Percentiles rank a stretch among this genome's conserved stretches.
phyloP scores from a whole-genome alignment of 2,888 invertebrate species.

The Xanthia icteritia region DNA sequence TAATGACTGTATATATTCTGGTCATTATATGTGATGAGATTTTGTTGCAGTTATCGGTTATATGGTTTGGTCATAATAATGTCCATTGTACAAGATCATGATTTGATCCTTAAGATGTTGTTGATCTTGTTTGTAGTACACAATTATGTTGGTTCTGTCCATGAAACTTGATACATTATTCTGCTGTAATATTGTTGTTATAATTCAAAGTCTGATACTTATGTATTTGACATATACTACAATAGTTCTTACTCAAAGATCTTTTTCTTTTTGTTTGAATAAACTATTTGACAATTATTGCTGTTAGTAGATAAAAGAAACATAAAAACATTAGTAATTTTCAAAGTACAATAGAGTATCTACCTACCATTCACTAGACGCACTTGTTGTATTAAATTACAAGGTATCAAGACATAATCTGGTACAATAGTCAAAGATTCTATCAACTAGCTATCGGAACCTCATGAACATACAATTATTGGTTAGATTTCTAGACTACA shows the following conservation, averaged over 20 bases:
- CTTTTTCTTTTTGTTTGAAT: not conserved
- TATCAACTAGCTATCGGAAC: not conserved
- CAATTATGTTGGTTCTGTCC: constrained; percentile 2
- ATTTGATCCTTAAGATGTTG: not conserved
- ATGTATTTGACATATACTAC: not conserved
- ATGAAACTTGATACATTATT: not conserved
- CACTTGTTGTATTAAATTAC: not conserved
- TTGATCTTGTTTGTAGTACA: not conserved
- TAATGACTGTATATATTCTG: not conserved
- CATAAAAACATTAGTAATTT: constrained; percentile 4
- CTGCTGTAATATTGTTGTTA: constrained; percentile 3
- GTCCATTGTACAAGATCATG: not conserved
- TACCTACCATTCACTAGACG: not conserved
- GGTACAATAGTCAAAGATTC: not conserved
- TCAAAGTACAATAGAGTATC: not conserved
- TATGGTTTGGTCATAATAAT: constrained; percentile 12
- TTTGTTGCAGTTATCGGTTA: constrained; percentile 8
- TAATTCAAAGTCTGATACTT: not conserved
- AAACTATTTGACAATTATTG: not conserved
- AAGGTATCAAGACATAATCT: not conserved
- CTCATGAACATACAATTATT: not conserved
- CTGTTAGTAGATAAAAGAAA: not conserved
- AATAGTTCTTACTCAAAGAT: not conserved
- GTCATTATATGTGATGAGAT: not conserved
- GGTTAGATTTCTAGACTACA: not conserved